Evolutionary conservation across 2,113 vertebrate species (phyloP).

Genomic region (Alethe castanea): DNA sequence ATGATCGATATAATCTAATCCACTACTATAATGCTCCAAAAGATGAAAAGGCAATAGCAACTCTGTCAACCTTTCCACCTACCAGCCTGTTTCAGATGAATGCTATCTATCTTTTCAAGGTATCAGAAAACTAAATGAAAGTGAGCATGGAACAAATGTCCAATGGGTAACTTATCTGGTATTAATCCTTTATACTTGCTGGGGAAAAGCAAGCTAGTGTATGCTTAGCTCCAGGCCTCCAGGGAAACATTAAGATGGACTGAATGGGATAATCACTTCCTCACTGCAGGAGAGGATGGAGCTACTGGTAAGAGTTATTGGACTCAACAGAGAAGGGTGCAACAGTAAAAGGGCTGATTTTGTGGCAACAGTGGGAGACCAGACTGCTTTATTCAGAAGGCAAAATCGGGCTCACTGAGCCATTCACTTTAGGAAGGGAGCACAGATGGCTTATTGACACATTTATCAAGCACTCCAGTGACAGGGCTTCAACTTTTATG

Average conservation of each 20-base stretch:
- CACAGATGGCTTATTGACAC: conserved; percentile 15
- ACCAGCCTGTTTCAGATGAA: neutral
- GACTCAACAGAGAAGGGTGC: neutral
- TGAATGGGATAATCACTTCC: neutral
- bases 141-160: neutral
- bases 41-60: neutral
- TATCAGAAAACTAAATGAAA: neutral
- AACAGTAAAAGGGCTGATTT: neutral
- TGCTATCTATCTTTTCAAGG: neutral
- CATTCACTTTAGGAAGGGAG: neutral
- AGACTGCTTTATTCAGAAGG: neutral
- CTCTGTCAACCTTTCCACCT: neutral
- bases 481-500: neutral
- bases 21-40: neutral
- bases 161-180: neutral
- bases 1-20: neutral
- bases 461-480: neutral
- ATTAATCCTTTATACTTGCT: neutral
- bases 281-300: neutral
- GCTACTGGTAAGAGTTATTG: neutral
- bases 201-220: neutral
- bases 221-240: neutral
- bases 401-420: neutral
- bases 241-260: neutral
- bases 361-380: neutral